phyloP scores from a whole-genome alignment of 2,797 vertebrate species.

The Anomalospiza imberbis region DNA sequence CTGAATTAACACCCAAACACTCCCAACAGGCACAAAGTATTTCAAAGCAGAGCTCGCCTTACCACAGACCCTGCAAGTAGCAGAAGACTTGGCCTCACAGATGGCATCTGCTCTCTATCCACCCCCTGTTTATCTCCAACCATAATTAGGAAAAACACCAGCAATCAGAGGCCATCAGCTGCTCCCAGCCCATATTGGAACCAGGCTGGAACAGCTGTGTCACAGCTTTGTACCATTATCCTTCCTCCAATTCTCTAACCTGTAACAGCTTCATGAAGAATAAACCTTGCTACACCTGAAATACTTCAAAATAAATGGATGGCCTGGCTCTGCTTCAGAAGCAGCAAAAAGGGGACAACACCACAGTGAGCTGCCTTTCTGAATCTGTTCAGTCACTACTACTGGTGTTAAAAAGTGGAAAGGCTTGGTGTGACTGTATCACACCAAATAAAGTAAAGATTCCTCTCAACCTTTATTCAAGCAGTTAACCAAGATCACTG shows the following conservation, averaged over 20 bases:
- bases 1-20: not conserved
- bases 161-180: slow-evolving; percentile 51
- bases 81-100: not conserved
- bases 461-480: not conserved
- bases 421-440: not conserved
- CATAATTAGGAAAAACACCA: slow-evolving; percentile 44
- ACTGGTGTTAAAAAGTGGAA: not conserved
- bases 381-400: not conserved
- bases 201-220: slow-evolving; percentile 58
- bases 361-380: not conserved
- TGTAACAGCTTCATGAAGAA: not conserved
- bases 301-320: not conserved
- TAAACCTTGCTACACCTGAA: slow-evolving; percentile 7
- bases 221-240: slow-evolving; percentile 40
- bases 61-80: not conserved
- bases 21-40: not conserved
- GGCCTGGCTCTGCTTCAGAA: not conserved
- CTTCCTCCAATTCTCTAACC: slow-evolving; percentile 39
- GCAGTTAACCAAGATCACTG: not conserved
- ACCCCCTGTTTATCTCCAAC: not conserved
- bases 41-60: not conserved
- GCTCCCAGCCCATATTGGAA: slow-evolving; percentile 32
- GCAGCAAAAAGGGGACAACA: not conserved
- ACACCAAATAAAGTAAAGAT: not conserved
- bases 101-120: not conserved